Conservation (phyloP, 2,888 invertebrate genomes). For the Hedya salicella region DNA sequence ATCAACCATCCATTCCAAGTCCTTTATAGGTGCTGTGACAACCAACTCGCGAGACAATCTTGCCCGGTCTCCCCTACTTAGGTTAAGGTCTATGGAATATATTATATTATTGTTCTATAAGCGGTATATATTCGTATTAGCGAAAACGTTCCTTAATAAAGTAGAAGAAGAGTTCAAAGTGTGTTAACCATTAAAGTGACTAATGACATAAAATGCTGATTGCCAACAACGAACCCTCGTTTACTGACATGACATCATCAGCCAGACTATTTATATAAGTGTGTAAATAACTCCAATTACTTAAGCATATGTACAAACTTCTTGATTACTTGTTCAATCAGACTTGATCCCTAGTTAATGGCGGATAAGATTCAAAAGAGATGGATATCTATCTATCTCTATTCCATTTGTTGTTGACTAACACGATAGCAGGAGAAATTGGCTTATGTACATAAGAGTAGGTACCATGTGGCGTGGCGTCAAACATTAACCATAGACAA, state of each 20-base stretch:
- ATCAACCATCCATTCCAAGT: too few species aligned
- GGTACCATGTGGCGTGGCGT: not conserved
- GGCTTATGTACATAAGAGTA: slow-evolving; percentile 2
- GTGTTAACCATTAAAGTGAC: not conserved
- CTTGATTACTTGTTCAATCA: slow-evolving; percentile 3
- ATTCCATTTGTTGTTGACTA: slow-evolving; percentile 10
- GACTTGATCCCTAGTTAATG: slow-evolving; percentile 16
- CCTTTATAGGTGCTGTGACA: too few species aligned
- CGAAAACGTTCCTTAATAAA: too few species aligned
- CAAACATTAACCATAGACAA: too few species aligned
- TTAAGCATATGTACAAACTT: slow-evolving; percentile 18
- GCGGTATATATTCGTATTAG: too few species aligned
- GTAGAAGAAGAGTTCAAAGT: not conserved
- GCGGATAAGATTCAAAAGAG: slow-evolving; percentile 9
- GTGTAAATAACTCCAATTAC: slow-evolving; percentile 41
- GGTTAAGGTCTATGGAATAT: too few species aligned
- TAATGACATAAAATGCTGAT: slow-evolving; percentile 48
- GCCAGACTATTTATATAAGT: slow-evolving; percentile 46
- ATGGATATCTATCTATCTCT: too few species aligned
- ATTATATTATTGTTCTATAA: too few species aligned
- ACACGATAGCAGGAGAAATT: slow-evolving; percentile 5
- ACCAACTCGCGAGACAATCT: too few species aligned
- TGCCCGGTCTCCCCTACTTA: too few species aligned
- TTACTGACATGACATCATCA: slow-evolving; percentile 65
- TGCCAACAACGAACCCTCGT: slow-evolving; percentile 58